These are phyloP conservation scores for Teinopalpus imperialis DNA, from an alignment of 2,888 invertebrate genomes.

Conservation along the genomic window DNA sequence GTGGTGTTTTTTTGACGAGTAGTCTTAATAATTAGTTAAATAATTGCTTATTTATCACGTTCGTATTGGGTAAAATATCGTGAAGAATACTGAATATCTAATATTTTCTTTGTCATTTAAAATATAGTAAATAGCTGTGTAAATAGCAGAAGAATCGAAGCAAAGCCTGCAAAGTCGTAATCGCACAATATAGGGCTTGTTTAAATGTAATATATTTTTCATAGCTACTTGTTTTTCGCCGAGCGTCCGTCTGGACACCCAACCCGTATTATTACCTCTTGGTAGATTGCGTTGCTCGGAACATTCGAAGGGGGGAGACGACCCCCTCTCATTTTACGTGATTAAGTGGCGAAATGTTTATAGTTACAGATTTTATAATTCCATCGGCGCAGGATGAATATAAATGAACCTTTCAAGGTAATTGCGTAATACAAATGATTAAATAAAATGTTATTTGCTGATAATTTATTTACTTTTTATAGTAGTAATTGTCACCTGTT, in stretches of 20 bases:
- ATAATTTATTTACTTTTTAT: background rate
- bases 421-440: conserved; percentile 30
- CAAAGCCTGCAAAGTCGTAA: too few species aligned
- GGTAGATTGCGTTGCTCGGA: conserved; percentile 51
- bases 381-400: conserved; percentile 30
- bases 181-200: conserved; percentile 14
- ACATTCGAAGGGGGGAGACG: conserved; percentile 47
- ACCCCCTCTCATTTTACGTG: conserved; percentile 65
- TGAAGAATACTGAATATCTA: too few species aligned
- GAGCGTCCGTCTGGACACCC: conserved; percentile 27
- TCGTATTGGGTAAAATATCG: too few species aligned
- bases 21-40: too few species aligned
- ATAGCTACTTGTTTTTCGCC: conserved; percentile 27
- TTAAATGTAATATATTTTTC: conserved; percentile 27
- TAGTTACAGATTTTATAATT: conserved; percentile 56
- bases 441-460: conserved; percentile 3
- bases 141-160: too few species aligned
- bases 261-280: conserved; percentile 42
- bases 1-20: too few species aligned
- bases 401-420: conserved; percentile 33
- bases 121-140: too few species aligned
- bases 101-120: too few species aligned
- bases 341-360: conserved; percentile 73
- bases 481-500: too few species aligned
- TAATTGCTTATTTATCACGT: too few species aligned